These are phyloP conservation scores for Hybos culiciformis DNA, from an alignment of 2,888 invertebrate species.

Conservation along the genomic window DNA sequence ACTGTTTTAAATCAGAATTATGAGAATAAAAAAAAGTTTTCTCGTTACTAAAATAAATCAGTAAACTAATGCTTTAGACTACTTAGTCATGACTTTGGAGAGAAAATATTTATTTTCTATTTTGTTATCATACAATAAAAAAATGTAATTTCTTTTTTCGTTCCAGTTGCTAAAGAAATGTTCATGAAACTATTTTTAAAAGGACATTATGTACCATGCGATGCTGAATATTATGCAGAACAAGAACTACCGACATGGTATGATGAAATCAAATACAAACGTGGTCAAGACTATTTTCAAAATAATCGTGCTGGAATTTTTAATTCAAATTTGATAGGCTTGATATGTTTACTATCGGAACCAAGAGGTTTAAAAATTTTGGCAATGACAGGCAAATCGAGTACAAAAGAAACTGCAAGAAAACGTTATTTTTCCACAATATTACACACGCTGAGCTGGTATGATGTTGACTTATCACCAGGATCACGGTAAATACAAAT, in stretches of 20 bases:
- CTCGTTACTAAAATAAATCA: too few species aligned
- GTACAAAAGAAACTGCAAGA: slow-evolving; percentile 46
- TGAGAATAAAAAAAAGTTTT: too few species aligned
- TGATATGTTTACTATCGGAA: slow-evolving; percentile 52
- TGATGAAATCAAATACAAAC: slow-evolving; percentile 13
- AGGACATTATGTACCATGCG: slow-evolving; percentile 7
- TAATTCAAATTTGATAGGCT: slow-evolving; percentile 53
- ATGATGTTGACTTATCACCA: slow-evolving; percentile 50
- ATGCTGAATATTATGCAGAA: slow-evolving; percentile 7
- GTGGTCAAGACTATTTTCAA: slow-evolving; percentile 55
- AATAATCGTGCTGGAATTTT: slow-evolving; percentile 50
- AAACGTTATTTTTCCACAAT: slow-evolving; percentile 59
- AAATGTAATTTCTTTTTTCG: background rate
- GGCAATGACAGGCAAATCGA: slow-evolving; percentile 49
- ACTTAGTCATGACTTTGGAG: too few species aligned
- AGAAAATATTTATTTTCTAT: background rate
- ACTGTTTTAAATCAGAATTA: too few species aligned
- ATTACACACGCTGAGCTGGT: slow-evolving; percentile 60
- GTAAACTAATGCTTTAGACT: too few species aligned
- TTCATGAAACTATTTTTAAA: slow-evolving; percentile 3
- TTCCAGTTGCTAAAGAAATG: slow-evolving; percentile 8
- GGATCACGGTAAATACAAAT: slow-evolving; percentile 41
- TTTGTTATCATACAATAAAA: background rate
- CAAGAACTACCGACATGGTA: slow-evolving; percentile 12
- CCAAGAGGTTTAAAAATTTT: slow-evolving; percentile 53